A percentile compares a stretch with the other conserved stretches of the same genome.
These are phyloP conservation scores for Festucalex cinctus DNA, from an alignment of 2,113 vertebrate genomes.

Conservation along the genomic window DNA sequence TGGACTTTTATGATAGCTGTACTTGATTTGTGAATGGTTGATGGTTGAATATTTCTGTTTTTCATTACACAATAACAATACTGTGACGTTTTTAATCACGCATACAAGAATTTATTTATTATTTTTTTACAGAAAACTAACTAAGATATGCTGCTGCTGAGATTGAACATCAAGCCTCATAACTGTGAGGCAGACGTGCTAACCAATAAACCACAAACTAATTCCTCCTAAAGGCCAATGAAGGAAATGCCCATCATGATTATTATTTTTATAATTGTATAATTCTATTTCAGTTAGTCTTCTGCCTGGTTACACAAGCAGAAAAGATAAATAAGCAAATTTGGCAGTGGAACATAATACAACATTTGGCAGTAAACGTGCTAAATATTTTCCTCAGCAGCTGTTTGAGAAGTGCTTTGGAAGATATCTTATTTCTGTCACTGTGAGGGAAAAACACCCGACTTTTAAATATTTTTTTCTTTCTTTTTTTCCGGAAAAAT, in stretches of 20 bases:
- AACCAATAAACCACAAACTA: not conserved
- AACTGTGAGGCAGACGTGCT: too few relatives aligned
- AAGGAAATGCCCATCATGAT: not conserved
- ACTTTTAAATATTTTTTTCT: not conserved
- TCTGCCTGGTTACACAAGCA: not conserved
- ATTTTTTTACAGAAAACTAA: too few relatives aligned
- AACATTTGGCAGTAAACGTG: not conserved
- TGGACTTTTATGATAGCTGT: too few relatives aligned
- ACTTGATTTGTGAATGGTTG: too few relatives aligned
- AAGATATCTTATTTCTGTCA: not conserved
- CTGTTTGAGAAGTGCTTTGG: not conserved
- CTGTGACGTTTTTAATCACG: too few relatives aligned
- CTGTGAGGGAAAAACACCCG: not conserved
- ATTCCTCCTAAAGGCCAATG: not conserved
- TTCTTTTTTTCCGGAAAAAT: not conserved
- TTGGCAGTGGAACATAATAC: not conserved
- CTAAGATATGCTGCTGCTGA: too few relatives aligned
- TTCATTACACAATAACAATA: too few relatives aligned
- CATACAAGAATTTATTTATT: too few relatives aligned
- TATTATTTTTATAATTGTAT: too few relatives aligned
- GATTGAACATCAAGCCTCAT: too few relatives aligned
- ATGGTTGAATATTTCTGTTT: too few relatives aligned
- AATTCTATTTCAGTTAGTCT: not conserved
- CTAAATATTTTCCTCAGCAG: not conserved
- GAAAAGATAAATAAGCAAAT: constrained; percentile 3